Evolutionary conservation across 2,888 invertebrate species (phyloP).

Genomic region (Ichneumoninae sp.): DNA sequence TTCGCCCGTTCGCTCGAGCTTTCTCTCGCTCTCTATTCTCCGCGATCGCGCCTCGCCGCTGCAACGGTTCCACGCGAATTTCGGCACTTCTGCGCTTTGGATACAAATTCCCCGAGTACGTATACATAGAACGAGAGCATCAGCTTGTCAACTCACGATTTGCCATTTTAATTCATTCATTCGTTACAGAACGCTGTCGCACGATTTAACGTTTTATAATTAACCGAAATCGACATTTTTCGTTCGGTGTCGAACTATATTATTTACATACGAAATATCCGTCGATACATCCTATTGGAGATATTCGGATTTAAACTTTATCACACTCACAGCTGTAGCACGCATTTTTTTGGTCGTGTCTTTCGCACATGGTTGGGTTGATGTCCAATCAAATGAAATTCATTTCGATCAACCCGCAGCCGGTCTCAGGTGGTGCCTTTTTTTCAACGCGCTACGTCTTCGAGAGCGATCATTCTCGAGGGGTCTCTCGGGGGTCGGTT

Average conservation of each 20-base stretch:
- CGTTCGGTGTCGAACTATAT: conserved; percentile 10
- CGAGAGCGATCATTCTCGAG: conserved; percentile 56
- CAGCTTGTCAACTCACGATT: conserved; percentile 60
- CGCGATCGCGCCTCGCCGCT: conserved; percentile 14
- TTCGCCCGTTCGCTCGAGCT: conserved; percentile 60
- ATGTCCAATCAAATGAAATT: conserved; percentile 15
- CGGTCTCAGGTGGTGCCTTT: background rate
- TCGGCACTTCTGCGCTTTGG: conserved; percentile 46
- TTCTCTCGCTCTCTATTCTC: conserved; percentile 12
- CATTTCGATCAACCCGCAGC: conserved; percentile 18
- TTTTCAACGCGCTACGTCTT: conserved; percentile 12
- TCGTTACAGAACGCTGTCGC: conserved; percentile 22
- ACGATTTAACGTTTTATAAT: conserved; percentile 29
- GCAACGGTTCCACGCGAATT: conserved; percentile 51
- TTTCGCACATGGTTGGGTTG: background rate
- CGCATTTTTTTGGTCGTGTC: background rate
- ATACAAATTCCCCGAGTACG: conserved; percentile 46
- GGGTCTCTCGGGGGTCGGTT: conserved; percentile 55
- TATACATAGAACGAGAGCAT: conserved; percentile 9
- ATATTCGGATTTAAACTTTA: background rate
- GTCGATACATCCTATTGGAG: background rate
- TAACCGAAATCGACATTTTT: conserved; percentile 41
- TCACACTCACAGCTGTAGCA: background rate
- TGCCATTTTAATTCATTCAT: conserved; percentile 60
- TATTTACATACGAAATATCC: background rate